A percentile compares a stretch with the other conserved stretches of the same genome.
phyloP scores from a whole-genome alignment of 2,888 invertebrate genomes.

The Andrena bicolor region DNA sequence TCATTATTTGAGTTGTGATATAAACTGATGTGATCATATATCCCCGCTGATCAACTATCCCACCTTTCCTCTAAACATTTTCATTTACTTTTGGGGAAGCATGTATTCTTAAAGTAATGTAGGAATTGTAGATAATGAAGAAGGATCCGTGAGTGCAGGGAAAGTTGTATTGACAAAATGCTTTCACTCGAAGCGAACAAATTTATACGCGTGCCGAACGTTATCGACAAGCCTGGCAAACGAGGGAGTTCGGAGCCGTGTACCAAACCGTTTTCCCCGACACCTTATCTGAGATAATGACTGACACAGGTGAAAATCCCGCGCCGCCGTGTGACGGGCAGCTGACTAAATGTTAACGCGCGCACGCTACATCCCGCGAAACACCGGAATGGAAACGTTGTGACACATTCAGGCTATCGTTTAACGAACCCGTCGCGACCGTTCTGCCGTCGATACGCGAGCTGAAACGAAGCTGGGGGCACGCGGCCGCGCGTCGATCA shows the following conservation, averaged over 20 bases:
- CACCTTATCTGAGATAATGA: conserved; percentile 43
- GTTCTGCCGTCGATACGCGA: conserved; percentile 28
- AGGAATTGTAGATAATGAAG: no score
- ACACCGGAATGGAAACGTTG: conserved; percentile 42
- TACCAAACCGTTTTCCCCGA: background rate
- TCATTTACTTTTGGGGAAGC: no score
- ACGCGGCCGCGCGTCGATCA: conserved; percentile 5
- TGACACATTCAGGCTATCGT: conserved; percentile 64
- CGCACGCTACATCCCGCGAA: conserved; percentile 39
- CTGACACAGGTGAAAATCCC: conserved; percentile 21
- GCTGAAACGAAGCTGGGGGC: conserved; percentile 23
- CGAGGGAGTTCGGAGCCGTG: conserved; percentile 12
- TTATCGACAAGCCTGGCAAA: conserved; percentile 3
- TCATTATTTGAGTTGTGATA: no score
- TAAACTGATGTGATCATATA: no score
- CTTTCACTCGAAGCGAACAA: background rate
- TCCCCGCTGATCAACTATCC: no score
- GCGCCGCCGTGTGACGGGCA: conserved; percentile 18
- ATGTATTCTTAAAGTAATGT: no score
- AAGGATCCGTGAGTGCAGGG: no score
- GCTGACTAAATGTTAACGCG: conserved; percentile 49
- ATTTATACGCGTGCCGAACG: background rate
- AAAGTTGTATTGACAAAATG: background rate
- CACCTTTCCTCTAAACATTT: no score
- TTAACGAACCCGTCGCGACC: conserved; percentile 51